These are phyloP conservation scores for Junonia oenone DNA, from an alignment of 2,888 invertebrate species.

Conservation along the genomic window DNA sequence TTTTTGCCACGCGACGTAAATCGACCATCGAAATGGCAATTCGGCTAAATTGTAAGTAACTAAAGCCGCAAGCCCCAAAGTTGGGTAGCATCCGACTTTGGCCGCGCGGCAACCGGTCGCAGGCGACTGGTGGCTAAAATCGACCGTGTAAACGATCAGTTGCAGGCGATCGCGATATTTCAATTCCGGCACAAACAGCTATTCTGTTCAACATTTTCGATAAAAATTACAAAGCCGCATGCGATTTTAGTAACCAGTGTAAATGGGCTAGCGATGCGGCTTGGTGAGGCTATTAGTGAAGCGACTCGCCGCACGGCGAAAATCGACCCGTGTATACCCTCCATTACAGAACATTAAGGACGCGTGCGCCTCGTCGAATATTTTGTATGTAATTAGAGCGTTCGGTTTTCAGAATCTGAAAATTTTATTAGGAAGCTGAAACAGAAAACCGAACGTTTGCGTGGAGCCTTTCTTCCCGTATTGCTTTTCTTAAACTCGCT, in stretches of 20 bases:
- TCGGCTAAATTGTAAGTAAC: conserved; percentile 34
- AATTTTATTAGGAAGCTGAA: too few species aligned
- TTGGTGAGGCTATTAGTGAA: conserved; percentile 27
- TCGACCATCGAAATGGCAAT: conserved; percentile 40
- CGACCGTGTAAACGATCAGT: too few species aligned
- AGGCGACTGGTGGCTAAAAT: conserved; percentile 38
- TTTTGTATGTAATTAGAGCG: too few species aligned
- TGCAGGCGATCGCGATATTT: too few species aligned
- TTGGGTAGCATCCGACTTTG: conserved; percentile 43
- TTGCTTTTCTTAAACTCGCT: too few species aligned
- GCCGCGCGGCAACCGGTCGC: conserved; percentile 41
- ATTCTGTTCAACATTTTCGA: conserved; percentile 31
- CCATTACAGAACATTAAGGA: too few species aligned
- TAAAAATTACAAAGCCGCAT: conserved; percentile 41
- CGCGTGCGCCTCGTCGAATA: too few species aligned
- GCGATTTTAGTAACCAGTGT: conserved; percentile 42
- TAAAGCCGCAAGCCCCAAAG: conserved; percentile 38
- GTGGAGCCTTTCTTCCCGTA: too few species aligned
- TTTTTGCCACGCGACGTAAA: conserved; percentile 32
- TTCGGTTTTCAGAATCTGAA: too few species aligned
- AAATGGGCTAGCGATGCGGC: conserved; percentile 33
- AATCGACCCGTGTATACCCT: too few species aligned
- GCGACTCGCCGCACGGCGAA: conserved; percentile 38
- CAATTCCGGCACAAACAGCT: too few species aligned
- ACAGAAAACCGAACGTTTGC: too few species aligned